These are phyloP conservation scores for Ophioninae sp. DNA, from an alignment of 2,888 invertebrate species.

Conservation along the genomic window DNA sequence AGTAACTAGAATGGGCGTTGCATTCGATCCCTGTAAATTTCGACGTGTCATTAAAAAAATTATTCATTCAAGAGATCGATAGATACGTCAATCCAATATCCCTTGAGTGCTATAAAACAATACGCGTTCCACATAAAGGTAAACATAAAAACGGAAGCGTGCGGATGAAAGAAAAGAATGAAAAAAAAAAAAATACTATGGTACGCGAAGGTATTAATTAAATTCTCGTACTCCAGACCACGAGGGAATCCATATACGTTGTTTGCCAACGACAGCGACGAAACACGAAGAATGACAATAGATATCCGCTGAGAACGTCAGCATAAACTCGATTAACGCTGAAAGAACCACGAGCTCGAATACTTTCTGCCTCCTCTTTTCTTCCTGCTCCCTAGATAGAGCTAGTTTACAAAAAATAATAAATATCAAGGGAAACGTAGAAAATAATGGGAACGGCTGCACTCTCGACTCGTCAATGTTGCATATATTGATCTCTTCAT, in stretches of 20 bases:
- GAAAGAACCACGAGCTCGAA: conserved; percentile 18
- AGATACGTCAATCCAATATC: conserved; percentile 12
- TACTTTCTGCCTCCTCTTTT: conserved; percentile 10
- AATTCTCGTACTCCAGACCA: conserved; percentile 37
- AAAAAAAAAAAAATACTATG: conserved; percentile 22
- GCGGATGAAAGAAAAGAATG: background rate
- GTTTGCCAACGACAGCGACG: conserved; percentile 29
- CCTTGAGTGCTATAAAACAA: background rate
- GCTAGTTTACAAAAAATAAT: background rate
- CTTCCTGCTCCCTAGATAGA: background rate
- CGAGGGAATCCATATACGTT: conserved; percentile 13
- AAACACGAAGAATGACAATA: conserved; percentile 31
- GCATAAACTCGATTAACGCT: conserved; percentile 42
- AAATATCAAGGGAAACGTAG: conserved; percentile 22
- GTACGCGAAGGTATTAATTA: conserved; percentile 37
- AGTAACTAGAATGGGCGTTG: too few species aligned
- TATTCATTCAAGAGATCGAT: background rate
- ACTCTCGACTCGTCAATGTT: background rate
- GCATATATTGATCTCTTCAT: background rate
- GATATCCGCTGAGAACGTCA: conserved; percentile 24
- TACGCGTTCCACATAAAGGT: background rate
- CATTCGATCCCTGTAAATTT: background rate
- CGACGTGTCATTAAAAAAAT: background rate
- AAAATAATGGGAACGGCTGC: conserved; percentile 20
- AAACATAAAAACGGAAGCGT: background rate